Percentiles rank a stretch among this genome's conserved stretches.
These are phyloP conservation scores for Euphonia xanthogaster DNA, from an alignment of 2,797 vertebrate genomes.

Conservation along the genomic window DNA sequence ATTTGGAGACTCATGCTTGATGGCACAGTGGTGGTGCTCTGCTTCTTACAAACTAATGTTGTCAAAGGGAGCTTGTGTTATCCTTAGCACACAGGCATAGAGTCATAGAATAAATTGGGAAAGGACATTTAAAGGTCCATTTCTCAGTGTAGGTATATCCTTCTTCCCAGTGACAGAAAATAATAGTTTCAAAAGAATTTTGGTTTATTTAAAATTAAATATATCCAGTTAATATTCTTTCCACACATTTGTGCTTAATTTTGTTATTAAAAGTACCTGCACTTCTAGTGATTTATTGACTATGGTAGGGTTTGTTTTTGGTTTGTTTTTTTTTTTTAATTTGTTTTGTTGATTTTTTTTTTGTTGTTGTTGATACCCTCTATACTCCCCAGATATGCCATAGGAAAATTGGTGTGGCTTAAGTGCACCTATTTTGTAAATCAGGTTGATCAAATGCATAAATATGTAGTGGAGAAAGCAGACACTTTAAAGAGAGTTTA, in stretches of 20 bases:
- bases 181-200: background rate
- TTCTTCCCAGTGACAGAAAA: background rate
- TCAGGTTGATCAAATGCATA: background rate
- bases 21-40: background rate
- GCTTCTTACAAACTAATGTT: rapidly evolving
- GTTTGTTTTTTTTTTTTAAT: too few relatives aligned
- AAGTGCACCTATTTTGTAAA: background rate
- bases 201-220: background rate
- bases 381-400: background rate
- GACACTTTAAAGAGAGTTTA: background rate
- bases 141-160: background rate
- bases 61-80: background rate
- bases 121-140: background rate
- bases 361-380: background rate
- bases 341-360: background rate
- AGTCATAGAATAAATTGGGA: background rate
- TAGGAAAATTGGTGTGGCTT: background rate
- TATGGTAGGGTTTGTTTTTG: background rate
- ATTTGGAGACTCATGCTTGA: background rate
- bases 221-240: background rate
- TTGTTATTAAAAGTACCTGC: background rate
- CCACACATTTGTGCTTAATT: rapidly evolving
- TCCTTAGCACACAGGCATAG: background rate
- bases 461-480: background rate
- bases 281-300: background rate